Percentiles rank a stretch among this genome's conserved stretches.
Conservation (phyloP, 1,140 invertebrate genomes). For the Drosophila ambigua region DNA sequence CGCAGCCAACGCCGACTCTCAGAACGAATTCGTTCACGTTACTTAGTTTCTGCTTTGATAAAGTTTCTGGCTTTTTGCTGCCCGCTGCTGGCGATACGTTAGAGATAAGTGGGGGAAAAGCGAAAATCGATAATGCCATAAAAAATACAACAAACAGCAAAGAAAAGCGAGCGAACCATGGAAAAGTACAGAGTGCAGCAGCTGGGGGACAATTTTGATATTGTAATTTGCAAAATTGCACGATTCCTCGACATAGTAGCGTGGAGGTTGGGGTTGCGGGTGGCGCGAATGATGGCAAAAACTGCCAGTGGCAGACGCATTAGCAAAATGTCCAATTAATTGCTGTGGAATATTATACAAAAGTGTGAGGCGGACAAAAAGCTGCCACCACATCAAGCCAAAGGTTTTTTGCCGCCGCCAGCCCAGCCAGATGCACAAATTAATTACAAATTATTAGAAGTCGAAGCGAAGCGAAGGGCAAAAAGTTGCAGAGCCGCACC, state of each 20-base stretch:
- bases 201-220: conserved; percentile 69
- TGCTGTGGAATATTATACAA: conserved; percentile 44
- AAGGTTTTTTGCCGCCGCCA: neutral
- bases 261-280: conserved; percentile 2
- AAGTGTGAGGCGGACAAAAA: conserved; percentile 29
- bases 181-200: conserved; percentile 28
- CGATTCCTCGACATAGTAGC: conserved; percentile 2
- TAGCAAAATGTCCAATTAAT: conserved; percentile 78
- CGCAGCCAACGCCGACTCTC: conserved; percentile 46
- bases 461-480: conserved; percentile 2
- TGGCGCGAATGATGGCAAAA: conserved; percentile 18
- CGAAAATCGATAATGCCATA: conserved; percentile 73
- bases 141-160: conserved; percentile 42
- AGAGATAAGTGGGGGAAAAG: conserved; percentile 33
- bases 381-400: neutral
- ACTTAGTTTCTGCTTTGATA: conserved; percentile 63
- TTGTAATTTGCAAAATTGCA: conserved; percentile 62
- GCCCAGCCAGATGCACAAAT: conserved; percentile 74
- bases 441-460: conserved; percentile 76
- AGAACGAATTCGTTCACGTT: conserved; percentile 57
- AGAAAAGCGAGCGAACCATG: conserved; percentile 16
- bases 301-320: conserved; percentile 65
- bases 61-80: conserved; percentile 41
- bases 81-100: conserved; percentile 12
- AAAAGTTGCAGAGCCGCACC: conserved; percentile 15